These are phyloP conservation scores for Dolichomitus sp. DNA, from an alignment of 2,888 invertebrate genomes.

Conservation along the genomic window DNA sequence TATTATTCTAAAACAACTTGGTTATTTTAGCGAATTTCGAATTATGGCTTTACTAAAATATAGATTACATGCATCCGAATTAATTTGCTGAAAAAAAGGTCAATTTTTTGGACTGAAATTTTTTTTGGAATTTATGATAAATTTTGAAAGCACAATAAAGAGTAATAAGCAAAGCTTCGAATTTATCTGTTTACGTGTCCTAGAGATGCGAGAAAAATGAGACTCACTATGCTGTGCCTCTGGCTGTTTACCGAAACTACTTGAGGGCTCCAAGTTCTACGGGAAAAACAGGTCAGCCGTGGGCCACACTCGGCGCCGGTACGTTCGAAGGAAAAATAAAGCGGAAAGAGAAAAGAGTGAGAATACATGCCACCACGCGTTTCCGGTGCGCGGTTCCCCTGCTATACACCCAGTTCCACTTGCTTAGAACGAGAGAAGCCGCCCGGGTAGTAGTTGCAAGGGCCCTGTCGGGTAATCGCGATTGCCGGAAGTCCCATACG, in stretches of 20 bases:
- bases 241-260: conserved; percentile 56
- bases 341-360: conserved; percentile 30
- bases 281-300: conserved; percentile 71
- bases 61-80: no score
- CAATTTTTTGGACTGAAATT: not conserved
- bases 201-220: conserved; percentile 11
- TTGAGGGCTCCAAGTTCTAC: conserved; percentile 68
- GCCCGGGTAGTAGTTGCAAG: not conserved
- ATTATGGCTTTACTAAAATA: no score
- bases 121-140: not conserved
- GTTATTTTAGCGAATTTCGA: no score
- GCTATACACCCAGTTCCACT: conserved; percentile 11
- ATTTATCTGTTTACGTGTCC: not conserved
- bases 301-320: conserved; percentile 9
- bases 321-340: conserved; percentile 14
- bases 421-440: not conserved
- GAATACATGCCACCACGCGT: conserved; percentile 56
- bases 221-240: not conserved
- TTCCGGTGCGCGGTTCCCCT: conserved; percentile 47
- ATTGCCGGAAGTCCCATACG: conserved; percentile 58
- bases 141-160: not conserved
- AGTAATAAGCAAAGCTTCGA: not conserved
- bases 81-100: not conserved
- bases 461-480: conserved; percentile 45
- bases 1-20: no score